A percentile compares a stretch with the other conserved stretches of the same genome.
Evolutionary conservation across 2,113 vertebrate genomes (phyloP).

Genomic region (Hemichromis elongatus): DNA sequence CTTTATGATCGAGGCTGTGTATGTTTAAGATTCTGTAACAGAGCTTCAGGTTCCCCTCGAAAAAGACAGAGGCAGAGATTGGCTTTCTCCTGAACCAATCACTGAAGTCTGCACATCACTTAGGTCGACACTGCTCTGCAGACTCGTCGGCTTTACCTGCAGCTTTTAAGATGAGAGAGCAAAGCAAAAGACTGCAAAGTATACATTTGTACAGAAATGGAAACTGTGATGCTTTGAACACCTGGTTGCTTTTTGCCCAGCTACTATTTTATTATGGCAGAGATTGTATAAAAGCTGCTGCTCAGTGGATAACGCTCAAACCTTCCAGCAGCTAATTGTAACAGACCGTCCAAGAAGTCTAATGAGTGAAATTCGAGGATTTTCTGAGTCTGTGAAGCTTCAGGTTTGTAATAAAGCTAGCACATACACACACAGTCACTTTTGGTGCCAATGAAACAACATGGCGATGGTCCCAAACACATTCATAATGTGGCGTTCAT

Average conservation of each 20-base stretch:
- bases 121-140: background rate
- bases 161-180: background rate
- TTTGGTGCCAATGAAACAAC: background rate
- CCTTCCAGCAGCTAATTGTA: background rate
- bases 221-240: background rate
- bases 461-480: background rate
- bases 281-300: background rate
- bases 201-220: background rate
- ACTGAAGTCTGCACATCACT: background rate
- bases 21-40: background rate
- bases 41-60: background rate
- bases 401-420: background rate
- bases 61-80: background rate
- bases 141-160: fast-evolving
- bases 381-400: background rate
- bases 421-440: background rate
- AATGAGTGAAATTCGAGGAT: background rate
- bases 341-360: background rate
- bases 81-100: background rate
- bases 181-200: background rate
- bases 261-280: background rate
- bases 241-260: background rate
- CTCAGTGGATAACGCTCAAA: background rate
- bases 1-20: background rate
- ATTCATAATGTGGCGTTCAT: background rate